These are phyloP conservation scores for Poecilia gillii DNA, from an alignment of 2,797 vertebrate species.

Conservation along the genomic window DNA sequence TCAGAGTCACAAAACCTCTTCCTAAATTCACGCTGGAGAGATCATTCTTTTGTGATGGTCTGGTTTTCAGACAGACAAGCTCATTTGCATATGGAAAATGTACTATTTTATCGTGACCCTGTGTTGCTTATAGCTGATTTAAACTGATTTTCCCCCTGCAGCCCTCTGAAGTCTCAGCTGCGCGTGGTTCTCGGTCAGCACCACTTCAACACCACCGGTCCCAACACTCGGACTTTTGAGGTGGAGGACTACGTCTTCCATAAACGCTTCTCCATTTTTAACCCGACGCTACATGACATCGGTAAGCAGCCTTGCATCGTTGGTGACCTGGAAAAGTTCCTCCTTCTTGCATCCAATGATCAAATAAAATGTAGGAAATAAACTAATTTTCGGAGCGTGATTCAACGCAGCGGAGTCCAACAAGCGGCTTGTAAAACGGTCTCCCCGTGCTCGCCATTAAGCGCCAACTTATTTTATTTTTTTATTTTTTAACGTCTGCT, in stretches of 20 bases:
- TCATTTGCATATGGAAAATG: background rate
- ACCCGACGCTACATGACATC: slow-evolving; percentile 90
- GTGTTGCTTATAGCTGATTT: background rate
- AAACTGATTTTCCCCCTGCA: slow-evolving; percentile 50
- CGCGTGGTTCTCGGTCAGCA: slow-evolving; percentile 93
- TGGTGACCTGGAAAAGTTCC: background rate
- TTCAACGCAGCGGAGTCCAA: background rate
- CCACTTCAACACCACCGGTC: slow-evolving; percentile 84
- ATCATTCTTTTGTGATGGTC: background rate
- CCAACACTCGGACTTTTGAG: slow-evolving; percentile 84
- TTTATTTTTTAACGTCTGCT: too few species aligned
- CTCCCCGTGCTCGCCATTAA: background rate
- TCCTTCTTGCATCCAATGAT: background rate
- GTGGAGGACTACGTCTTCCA: slow-evolving; percentile 89
- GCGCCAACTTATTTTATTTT: background rate
- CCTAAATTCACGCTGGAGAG: background rate
- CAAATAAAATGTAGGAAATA: background rate
- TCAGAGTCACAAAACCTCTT: background rate
- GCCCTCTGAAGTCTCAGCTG: slow-evolving; percentile 83
- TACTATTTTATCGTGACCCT: background rate
- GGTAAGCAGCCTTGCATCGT: slow-evolving; percentile 72
- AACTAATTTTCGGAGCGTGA: background rate
- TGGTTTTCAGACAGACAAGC: background rate
- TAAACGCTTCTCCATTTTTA: slow-evolving; percentile 85
- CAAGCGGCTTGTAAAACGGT: background rate